Evolutionary conservation across 1,140 invertebrate species (phyloP), one percentile per base, ranked within the genome.

Genomic region (Drosophila nikananu): DNA sequence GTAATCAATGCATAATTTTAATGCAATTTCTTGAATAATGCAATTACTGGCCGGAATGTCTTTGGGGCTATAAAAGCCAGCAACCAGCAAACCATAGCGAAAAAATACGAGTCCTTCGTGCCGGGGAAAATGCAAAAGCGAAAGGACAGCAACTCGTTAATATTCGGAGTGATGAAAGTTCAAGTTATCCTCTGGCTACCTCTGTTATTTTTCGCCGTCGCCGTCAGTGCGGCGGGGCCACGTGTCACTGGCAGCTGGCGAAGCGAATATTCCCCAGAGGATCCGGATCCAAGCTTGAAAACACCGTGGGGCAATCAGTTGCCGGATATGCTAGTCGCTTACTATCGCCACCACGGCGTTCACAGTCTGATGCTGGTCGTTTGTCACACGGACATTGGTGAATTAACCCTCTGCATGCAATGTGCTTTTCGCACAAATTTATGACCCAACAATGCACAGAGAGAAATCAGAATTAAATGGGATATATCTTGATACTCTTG

Each of bases 241-340:
- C 76, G 81, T 90, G 86, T 74, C 76, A 81, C 46, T 54, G 75
- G 49, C 86, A 89, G 86, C 61, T 84, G 78, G 66, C 55, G 41
- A 42, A 82, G 68, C 62, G 57, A 70, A 42, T 52, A 73, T 48
- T 46, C 49, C 71, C 55, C 7, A 41, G 54, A 65, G 64, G 46
- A 35, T 66, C 21, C 63, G 58, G 46, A 30, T 46, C 58, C 39
- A 17, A 32, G n/a, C 65, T 57, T 44, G 48, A 51, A 49, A 71
- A 58, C 57, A 64, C 44, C 74, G 57, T 86, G 82, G 82, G 80
- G 82, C 86, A 91, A 91, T 86, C 86, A 83, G 80, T 86, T 91
- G 87, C 76, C 86, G 83, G 83, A 91, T 83, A 91, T 91, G 76
- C 82, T 91, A 75, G 80, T 92, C 77, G 84, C 84, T 77, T 92